Percentiles rank a stretch among this genome's conserved stretches.
Evolutionary conservation across 2,113 vertebrate genomes (phyloP).

Genomic region (Oryzias curvinotus): DNA sequence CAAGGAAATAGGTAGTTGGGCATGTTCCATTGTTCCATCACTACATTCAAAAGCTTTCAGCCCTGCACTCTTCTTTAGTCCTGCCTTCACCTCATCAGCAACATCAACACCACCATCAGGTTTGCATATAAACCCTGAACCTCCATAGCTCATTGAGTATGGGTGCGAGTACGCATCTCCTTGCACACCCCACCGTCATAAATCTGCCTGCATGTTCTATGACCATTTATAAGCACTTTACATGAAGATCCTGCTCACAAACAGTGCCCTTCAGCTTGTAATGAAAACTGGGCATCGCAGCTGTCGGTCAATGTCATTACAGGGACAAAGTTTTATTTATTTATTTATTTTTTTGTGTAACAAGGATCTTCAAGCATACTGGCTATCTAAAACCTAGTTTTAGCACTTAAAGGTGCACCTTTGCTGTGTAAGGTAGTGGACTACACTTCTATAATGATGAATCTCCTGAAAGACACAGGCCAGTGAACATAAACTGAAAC

Average conservation of each 20-base stretch:
- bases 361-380: conserved; percentile 7
- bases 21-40: too few species aligned
- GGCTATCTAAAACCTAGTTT: too few species aligned
- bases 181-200: conserved; percentile 59
- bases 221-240: conserved; percentile 71
- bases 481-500: conserved; percentile 23
- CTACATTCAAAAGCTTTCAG: conserved; percentile 6
- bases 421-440: not conserved
- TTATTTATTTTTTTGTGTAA: conserved; percentile 24
- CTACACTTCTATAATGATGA: not conserved
- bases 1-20: too few species aligned
- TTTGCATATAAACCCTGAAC: conserved; percentile 33
- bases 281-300: conserved; percentile 64
- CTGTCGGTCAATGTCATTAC: conserved; percentile 61
- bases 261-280: conserved; percentile 69
- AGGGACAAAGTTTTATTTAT: conserved; percentile 17
- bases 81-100: conserved; percentile 23
- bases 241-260: conserved; percentile 71
- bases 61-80: conserved; percentile 8
- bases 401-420: too few species aligned
- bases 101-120: conserved; percentile 10
- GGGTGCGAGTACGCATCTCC: conserved; percentile 51
- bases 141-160: conserved; percentile 16
- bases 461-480: conserved; percentile 1
- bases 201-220: conserved; percentile 61